Percentiles rank a stretch among this genome's conserved stretches.
These are phyloP conservation scores for Hesperophylax magnus DNA, from an alignment of 1,140 invertebrate genomes.

Conservation along the genomic window DNA sequence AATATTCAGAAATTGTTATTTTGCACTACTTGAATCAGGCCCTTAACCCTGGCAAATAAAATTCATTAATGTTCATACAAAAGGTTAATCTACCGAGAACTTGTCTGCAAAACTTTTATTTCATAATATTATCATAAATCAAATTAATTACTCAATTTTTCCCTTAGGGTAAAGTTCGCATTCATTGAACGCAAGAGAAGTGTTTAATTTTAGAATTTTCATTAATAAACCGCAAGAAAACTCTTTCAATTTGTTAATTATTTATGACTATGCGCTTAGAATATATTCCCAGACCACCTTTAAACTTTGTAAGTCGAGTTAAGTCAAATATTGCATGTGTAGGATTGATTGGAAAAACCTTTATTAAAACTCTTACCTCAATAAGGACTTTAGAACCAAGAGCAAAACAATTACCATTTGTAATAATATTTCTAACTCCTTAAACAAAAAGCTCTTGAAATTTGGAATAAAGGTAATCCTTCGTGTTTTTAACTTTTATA, in stretches of 20 bases:
- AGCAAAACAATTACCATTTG: no score
- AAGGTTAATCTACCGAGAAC: no score
- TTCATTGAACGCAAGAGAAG: neutral
- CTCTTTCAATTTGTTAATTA: neutral
- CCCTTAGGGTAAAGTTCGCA: neutral
- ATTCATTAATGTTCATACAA: no score
- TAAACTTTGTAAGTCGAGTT: conserved; percentile 4
- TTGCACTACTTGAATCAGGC: no score
- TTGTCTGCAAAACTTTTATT: neutral
- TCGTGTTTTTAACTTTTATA: no score
- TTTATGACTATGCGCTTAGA: neutral
- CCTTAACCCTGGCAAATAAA: no score
- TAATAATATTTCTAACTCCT: no score
- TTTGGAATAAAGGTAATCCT: no score
- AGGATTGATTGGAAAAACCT: neutral
- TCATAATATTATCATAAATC: neutral
- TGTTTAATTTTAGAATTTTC: neutral
- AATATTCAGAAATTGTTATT: no score
- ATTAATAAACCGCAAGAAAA: neutral
- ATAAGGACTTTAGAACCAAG: no score
- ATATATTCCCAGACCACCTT: neutral
- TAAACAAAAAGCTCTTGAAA: no score
- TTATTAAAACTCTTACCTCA: neutral
- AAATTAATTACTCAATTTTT: neutral
- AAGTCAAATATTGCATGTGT: neutral